Evolutionary conservation across 2,888 invertebrate species (phyloP).

Genomic region (Minunthozetes semirufus): DNA sequence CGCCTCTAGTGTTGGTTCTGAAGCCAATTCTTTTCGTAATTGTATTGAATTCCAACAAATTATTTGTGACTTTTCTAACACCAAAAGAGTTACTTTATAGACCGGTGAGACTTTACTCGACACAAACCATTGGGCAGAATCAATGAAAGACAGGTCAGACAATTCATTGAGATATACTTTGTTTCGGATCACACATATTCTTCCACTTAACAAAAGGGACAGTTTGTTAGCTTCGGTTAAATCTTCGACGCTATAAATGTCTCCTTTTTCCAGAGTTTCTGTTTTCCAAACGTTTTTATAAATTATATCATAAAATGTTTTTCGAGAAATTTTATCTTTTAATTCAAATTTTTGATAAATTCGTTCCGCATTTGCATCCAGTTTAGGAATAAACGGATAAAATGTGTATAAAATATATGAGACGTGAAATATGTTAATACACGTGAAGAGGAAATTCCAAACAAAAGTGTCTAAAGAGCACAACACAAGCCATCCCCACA

Average conservation of each 20-base stretch:
- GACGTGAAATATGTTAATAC: slow-evolving; percentile 71
- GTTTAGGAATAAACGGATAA: slow-evolving; percentile 60
- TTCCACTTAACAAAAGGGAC: slow-evolving; percentile 72
- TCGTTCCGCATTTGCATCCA: background rate
- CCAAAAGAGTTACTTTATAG: slow-evolving; percentile 79
- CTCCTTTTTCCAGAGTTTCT: slow-evolving; percentile 70
- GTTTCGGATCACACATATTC: slow-evolving; percentile 49
- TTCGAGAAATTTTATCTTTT: slow-evolving; percentile 60
- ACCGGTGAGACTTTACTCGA: slow-evolving; percentile 70
- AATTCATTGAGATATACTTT: slow-evolving; percentile 75
- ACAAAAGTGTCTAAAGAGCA: slow-evolving; percentile 69
- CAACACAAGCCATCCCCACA: slow-evolving; percentile 74
- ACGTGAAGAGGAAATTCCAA: slow-evolving; percentile 72
- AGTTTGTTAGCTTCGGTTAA: slow-evolving; percentile 78
- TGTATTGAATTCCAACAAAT: slow-evolving; percentile 62
- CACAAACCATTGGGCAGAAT: slow-evolving; percentile 82
- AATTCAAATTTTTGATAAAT: background rate
- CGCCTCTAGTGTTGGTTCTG: background rate
- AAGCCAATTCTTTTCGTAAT: background rate
- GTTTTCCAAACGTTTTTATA: slow-evolving; percentile 73
- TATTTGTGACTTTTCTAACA: slow-evolving; percentile 74
- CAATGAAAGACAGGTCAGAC: slow-evolving; percentile 76
- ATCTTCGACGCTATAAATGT: slow-evolving; percentile 79
- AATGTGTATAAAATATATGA: slow-evolving; percentile 67
- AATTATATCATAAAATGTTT: slow-evolving; percentile 67